Conservation (phyloP, 2,113 vertebrate genomes). For the Dendropsophus ebraccatus region DNA sequence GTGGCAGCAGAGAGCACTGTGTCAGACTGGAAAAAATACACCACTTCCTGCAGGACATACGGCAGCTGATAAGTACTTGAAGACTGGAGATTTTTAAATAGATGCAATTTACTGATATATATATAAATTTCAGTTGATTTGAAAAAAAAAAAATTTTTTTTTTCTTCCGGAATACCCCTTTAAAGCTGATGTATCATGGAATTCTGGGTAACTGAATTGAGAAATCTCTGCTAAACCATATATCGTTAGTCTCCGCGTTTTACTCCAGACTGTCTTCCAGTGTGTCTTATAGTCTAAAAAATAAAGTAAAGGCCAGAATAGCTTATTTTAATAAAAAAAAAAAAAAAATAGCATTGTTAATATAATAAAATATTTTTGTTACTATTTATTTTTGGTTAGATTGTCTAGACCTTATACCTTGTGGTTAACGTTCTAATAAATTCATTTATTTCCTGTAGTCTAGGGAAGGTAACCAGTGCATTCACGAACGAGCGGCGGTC, state of each 20-base stretch:
- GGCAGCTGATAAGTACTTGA: too few species aligned
- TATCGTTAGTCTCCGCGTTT: not conserved
- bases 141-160: too few species aligned
- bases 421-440: not conserved
- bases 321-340: conserved; percentile 6
- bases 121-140: too few species aligned
- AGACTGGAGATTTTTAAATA: too few species aligned
- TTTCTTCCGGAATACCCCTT: too few species aligned
- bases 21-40: too few species aligned
- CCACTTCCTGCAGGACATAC: too few species aligned
- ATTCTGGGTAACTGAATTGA: not conserved
- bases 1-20: too few species aligned
- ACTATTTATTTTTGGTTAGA: conserved; percentile 16
- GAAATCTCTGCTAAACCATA: not conserved
- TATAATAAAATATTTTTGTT: not conserved
- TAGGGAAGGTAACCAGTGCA: not conserved
- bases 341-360: conserved; percentile 12
- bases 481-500: not conserved
- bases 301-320: not conserved
- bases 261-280: not conserved
- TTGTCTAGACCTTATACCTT: not conserved
- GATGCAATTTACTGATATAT: too few species aligned
- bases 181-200: not conserved
- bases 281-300: not conserved
- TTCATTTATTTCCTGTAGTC: not conserved